Conservation (phyloP, 1,140 invertebrate species). For the Limonius californicus region DNA sequence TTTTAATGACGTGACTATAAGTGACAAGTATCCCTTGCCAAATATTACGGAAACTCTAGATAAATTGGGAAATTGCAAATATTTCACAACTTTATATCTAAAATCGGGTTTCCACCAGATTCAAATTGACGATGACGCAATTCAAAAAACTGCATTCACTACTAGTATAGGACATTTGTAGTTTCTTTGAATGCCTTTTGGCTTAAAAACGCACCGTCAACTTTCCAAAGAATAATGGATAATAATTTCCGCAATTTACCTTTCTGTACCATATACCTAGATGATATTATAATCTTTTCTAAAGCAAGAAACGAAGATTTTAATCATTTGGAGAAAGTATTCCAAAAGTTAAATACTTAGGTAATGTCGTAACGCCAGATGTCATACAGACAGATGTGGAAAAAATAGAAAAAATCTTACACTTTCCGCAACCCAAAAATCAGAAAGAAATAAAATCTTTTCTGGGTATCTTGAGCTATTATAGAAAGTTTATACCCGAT, state of each 20-base stretch:
- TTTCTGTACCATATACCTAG: neutral
- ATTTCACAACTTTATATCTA: constrained; percentile 4
- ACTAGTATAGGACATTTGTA: neutral
- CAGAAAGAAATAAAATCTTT: neutral
- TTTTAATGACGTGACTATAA: constrained; percentile 21
- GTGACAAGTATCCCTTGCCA: constrained; percentile 15
- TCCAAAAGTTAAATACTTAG: neutral
- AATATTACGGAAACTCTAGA: constrained; percentile 20
- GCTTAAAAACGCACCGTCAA: neutral
- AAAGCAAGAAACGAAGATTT: neutral
- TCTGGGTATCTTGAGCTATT: neutral
- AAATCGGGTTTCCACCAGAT: constrained; percentile 5
- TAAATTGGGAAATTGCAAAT: constrained; percentile 20
- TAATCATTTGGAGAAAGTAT: neutral
- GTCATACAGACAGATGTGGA: neutral
- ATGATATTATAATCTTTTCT: no score
- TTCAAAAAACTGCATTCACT: constrained; percentile 11
- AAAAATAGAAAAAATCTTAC: neutral
- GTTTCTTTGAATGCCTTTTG: neutral
- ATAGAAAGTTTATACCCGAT: neutral
- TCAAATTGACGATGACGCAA: neutral
- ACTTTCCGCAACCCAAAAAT: neutral
- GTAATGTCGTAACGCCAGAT: neutral
- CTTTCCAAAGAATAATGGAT: neutral
- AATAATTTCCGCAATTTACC: neutral